Percentiles rank a stretch among this genome's conserved stretches.
Evolutionary conservation across 1,140 invertebrate genomes (phyloP).

Genomic region (Meloidogyne floridensis): DNA sequence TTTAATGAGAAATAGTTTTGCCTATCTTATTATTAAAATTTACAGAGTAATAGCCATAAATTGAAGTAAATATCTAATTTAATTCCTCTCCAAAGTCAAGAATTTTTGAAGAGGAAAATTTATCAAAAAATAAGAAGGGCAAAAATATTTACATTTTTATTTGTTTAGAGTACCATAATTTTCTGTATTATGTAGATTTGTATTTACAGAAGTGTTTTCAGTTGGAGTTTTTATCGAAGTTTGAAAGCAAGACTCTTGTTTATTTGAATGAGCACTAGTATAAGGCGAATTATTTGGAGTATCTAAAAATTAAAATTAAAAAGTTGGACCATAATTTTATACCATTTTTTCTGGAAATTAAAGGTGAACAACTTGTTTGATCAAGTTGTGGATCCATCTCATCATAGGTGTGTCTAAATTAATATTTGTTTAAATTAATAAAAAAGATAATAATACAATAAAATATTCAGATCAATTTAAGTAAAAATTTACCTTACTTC

Average conservation of each 20-base stretch:
- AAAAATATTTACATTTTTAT: background rate
- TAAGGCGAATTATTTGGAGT: background rate
- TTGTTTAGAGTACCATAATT: background rate
- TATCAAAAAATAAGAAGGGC: too few species aligned
- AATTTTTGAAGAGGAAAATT: too few species aligned
- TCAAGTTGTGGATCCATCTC: background rate
- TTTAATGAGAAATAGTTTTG: background rate
- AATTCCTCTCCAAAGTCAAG: too few species aligned
- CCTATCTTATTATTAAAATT: too few species aligned
- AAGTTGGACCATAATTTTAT: background rate
- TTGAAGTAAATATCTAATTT: too few species aligned
- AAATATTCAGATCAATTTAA: background rate
- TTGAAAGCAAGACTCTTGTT: background rate
- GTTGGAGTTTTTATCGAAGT: background rate
- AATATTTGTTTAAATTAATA: background rate
- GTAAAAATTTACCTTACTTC: conserved; percentile 1
- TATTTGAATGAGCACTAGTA: background rate
- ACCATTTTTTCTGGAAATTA: conserved; percentile 4
- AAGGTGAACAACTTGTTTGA: background rate
- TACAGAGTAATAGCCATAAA: too few species aligned
- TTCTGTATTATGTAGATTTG: background rate
- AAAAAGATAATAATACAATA: background rate
- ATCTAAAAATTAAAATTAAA: background rate
- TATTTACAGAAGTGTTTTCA: conserved; percentile 9
- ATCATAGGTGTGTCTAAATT: background rate